Evolutionary conservation across 1,140 invertebrate species (phyloP).

Genomic region (Patella vulgata): DNA sequence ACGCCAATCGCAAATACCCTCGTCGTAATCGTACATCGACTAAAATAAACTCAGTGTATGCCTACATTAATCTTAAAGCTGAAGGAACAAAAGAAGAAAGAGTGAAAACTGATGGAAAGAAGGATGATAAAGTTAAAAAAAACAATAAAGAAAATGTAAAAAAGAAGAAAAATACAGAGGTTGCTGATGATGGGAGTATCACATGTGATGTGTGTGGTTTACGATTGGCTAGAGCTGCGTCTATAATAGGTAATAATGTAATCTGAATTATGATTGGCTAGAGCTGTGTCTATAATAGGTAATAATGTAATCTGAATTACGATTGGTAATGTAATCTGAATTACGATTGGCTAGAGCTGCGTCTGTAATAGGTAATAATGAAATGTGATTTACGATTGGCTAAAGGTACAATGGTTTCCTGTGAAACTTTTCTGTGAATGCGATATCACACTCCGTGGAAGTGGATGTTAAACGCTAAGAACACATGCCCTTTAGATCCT

Average conservation of each 20-base stretch:
- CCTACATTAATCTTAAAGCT: no score
- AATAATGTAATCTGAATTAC: not conserved
- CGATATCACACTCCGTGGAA: not conserved
- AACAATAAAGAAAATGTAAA: no score
- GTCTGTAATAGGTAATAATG: not conserved
- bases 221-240: not conserved
- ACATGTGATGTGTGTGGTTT: conserved; percentile 6
- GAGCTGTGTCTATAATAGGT: not conserved
- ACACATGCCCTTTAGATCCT: no score
- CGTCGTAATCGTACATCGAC: no score
- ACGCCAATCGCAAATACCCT: no score
- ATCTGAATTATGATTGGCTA: not conserved
- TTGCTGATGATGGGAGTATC: not conserved
- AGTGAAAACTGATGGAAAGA: no score
- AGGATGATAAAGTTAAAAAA: no score
- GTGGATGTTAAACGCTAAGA: no score
- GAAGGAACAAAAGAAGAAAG: no score
- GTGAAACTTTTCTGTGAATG: not conserved
- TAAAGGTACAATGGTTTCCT: not conserved
- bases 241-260: not conserved
- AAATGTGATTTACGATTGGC: not conserved
- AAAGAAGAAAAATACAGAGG: no score
- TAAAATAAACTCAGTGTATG: no score
- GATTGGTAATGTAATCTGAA: not conserved
- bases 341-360: conserved; percentile 1